Conservation (phyloP, 2,113 vertebrate genomes). For the Orientallactaga bullata region DNA sequence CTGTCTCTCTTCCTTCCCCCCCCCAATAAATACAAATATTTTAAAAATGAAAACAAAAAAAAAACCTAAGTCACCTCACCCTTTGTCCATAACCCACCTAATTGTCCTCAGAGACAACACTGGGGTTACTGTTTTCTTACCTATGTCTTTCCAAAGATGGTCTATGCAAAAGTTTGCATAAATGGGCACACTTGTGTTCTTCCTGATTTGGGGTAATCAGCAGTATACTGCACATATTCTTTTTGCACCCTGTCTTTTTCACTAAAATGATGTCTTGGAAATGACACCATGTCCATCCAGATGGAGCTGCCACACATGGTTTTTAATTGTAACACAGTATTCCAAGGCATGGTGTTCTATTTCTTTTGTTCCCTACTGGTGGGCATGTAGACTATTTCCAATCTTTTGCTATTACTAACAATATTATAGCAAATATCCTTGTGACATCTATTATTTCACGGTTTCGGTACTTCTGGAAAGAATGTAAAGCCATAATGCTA, state of each 20-base stretch:
- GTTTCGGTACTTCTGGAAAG: constrained; percentile 45
- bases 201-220: not conserved
- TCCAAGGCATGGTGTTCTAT: not conserved
- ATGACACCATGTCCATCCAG: not conserved
- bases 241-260: not conserved
- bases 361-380: constrained; percentile 30
- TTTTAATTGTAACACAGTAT: constrained; percentile 17
- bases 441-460: constrained; percentile 27
- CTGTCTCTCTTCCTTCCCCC: too few relatives aligned
- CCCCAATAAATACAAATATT: too few relatives aligned
- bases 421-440: not conserved
- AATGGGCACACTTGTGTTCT: not conserved
- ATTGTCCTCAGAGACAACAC: not conserved
- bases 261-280: constrained; percentile 18
- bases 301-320: not conserved
- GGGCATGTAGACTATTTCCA: not conserved
- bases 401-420: not conserved
- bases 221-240: not conserved
- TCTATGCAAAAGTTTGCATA: constrained; percentile 34
- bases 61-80: constrained; percentile 2
- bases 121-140: not conserved
- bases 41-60: too few relatives aligned
- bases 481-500: not conserved
- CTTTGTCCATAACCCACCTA: not conserved
- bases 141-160: constrained; percentile 5